Conservation (phyloP, 2,113 vertebrate genomes). For the Scalopus aquaticus region DNA sequence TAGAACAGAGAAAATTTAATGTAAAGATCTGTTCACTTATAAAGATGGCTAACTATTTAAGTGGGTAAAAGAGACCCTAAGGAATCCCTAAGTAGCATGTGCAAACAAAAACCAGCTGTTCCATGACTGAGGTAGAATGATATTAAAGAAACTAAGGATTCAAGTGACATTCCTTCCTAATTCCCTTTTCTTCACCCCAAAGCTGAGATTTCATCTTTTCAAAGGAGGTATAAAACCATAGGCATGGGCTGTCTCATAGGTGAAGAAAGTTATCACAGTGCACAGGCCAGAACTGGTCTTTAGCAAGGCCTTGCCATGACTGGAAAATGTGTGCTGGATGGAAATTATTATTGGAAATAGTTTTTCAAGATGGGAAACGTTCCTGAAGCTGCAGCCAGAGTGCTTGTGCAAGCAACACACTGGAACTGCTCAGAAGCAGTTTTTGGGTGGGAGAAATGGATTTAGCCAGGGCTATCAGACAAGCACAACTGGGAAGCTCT, state of each 20-base stretch:
- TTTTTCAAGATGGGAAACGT: too few relatives aligned
- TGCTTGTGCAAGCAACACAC: not conserved
- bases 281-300: not conserved
- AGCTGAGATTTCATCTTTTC: not conserved
- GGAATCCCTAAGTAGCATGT: not conserved
- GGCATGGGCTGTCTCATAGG: rapidly evolving
- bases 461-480: not conserved
- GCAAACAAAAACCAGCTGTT: not conserved
- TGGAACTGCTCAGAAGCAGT: not conserved
- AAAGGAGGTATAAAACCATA: not conserved
- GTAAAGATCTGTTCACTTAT: not conserved
- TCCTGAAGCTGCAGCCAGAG: too few relatives aligned
- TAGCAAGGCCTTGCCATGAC: too few relatives aligned
- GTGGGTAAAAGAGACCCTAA: not conserved
- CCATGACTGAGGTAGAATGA: not conserved
- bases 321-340: too few relatives aligned
- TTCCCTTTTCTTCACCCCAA: not conserved
- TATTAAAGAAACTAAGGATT: not conserved
- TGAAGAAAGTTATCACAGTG: not conserved
- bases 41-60: not conserved
- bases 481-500: not conserved
- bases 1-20: not conserved
- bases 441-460: not conserved
- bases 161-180: not conserved
- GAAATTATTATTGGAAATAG: too few relatives aligned